Evolutionary conservation across 2,888 invertebrate species (phyloP).

Genomic region (Brachycybe producta): DNA sequence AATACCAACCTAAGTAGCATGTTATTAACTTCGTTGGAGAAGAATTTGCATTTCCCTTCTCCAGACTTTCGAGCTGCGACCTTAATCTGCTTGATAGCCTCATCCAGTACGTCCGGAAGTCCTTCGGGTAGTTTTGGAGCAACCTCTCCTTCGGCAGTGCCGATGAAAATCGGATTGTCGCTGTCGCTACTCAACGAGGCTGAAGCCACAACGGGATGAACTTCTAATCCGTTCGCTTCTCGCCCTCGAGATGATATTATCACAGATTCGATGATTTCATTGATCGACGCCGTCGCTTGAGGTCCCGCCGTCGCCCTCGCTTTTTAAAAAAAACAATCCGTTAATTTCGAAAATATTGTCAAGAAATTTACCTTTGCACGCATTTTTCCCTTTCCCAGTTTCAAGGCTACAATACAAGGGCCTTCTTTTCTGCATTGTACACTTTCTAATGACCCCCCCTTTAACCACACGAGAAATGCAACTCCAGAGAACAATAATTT

Average conservation of each 20-base stretch:
- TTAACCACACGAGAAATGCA: too few species aligned
- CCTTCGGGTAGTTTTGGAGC: constrained; percentile 36
- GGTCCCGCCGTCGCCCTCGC: background rate
- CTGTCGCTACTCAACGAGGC: constrained; percentile 23
- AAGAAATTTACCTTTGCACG: too few species aligned
- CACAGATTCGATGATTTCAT: constrained; percentile 24
- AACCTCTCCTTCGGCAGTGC: constrained; percentile 5
- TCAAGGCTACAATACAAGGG: too few species aligned
- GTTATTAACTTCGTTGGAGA: constrained; percentile 40
- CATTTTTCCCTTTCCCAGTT: too few species aligned
- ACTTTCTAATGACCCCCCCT: too few species aligned
- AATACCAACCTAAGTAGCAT: constrained; percentile 39
- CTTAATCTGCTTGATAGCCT: constrained; percentile 38
- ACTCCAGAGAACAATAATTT: too few species aligned
- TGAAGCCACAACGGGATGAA: background rate
- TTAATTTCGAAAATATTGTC: background rate
- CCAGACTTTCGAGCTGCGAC: constrained; percentile 32
- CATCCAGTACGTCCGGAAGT: constrained; percentile 38
- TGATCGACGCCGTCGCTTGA: constrained; percentile 18
- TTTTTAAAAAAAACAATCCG: background rate
- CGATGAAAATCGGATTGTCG: constrained; percentile 17
- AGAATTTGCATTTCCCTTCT: constrained; percentile 43
- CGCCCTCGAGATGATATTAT: constrained; percentile 20
- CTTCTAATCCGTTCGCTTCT: constrained; percentile 13
- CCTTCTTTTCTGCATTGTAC: too few species aligned